Conservation (phyloP, 92 coral and sea anemone species). For the Desmophyllum pertusum region DNA sequence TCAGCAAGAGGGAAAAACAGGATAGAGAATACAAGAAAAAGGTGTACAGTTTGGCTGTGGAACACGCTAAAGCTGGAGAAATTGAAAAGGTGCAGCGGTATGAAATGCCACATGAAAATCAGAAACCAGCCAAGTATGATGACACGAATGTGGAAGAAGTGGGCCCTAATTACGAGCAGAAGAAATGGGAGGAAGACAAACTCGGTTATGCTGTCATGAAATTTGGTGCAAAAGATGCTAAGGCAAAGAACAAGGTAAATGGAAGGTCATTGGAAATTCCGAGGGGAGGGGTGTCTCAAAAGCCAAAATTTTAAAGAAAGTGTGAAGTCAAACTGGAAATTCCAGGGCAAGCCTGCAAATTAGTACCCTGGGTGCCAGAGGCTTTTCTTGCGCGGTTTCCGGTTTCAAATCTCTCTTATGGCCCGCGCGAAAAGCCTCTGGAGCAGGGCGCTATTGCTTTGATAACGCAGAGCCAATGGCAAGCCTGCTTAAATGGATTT, state of each 20-base stretch:
- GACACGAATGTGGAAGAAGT: slow-evolving; percentile 86
- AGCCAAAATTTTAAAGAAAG: too few relatives aligned
- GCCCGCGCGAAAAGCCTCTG: too few relatives aligned
- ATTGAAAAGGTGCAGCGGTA: slow-evolving; percentile 86
- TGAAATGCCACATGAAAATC: slow-evolving; percentile 91
- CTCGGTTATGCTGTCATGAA: slow-evolving; percentile 96
- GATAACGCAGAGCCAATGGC: too few relatives aligned
- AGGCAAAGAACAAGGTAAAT: slow-evolving; percentile 87
- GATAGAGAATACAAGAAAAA: slow-evolving; percentile 91
- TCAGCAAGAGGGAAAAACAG: slow-evolving; percentile 75
- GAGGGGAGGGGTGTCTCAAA: too few relatives aligned
- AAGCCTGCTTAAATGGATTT: too few relatives aligned
- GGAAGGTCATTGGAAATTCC: too few relatives aligned
- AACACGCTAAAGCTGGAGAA: slow-evolving; percentile 88
- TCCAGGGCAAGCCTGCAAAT: too few relatives aligned
- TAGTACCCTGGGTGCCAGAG: too few relatives aligned
- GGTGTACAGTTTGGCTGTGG: slow-evolving; percentile 80
- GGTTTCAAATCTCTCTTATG: too few relatives aligned
- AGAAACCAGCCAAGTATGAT: slow-evolving; percentile 95
- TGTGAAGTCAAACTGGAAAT: too few relatives aligned
- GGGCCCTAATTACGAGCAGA: slow-evolving; percentile 98
- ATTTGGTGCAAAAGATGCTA: slow-evolving; percentile 99
- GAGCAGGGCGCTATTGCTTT: too few relatives aligned
- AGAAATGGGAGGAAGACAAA: slow-evolving; percentile 98
- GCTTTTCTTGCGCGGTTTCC: too few relatives aligned